phyloP scores from a whole-genome alignment of 2,113 vertebrate species.

The Erythrocebus patas region DNA sequence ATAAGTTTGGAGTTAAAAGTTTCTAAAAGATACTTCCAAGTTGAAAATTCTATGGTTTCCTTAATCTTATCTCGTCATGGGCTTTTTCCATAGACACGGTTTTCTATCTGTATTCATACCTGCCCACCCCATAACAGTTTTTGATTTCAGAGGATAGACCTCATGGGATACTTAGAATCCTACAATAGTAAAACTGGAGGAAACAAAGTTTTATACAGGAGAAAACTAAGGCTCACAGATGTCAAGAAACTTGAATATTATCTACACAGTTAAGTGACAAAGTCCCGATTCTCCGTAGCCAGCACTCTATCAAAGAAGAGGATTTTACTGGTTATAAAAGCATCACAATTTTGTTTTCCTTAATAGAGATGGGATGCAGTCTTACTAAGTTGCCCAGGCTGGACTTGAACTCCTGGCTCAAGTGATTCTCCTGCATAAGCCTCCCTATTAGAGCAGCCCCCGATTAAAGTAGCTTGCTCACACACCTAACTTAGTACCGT shows the following conservation, averaged over 20 bases:
- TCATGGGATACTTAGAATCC: neutral
- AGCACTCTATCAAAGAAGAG: neutral
- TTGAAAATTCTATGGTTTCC: slow-evolving; percentile 5
- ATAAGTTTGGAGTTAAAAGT: neutral
- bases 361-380: no score
- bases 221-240: neutral
- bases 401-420: neutral
- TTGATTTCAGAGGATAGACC: neutral
- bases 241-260: neutral
- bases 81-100: neutral
- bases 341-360: neutral
- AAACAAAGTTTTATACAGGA: neutral
- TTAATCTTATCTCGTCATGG: slow-evolving; percentile 3
- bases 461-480: no score
- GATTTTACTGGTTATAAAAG: neutral
- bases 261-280: neutral
- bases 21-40: slow-evolving; percentile 6
- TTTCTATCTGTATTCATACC: neutral
- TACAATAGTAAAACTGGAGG: neutral
- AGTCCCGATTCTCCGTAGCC: neutral
- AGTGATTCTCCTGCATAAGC: neutral
- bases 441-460: no score
- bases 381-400: no score
- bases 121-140: neutral
- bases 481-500: no score